Conservation (phyloP, 2,888 invertebrate species). For the Villa cingulata region DNA sequence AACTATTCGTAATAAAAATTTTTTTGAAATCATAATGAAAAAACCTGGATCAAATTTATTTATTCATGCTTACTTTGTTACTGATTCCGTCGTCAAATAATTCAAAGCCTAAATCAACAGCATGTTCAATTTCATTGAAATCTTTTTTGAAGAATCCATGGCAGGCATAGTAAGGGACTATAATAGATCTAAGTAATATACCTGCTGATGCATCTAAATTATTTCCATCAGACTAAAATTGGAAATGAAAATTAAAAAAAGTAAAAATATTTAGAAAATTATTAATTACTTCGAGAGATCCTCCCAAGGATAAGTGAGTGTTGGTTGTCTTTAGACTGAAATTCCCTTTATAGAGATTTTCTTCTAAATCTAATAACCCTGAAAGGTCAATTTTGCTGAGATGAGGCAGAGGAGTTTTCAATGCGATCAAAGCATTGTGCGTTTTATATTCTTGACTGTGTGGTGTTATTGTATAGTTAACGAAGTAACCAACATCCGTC, state of each 20-base stretch:
- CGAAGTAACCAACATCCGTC: slow-evolving; percentile 34
- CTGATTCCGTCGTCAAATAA: slow-evolving; percentile 42
- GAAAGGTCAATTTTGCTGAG: slow-evolving; percentile 38
- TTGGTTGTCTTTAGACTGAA: slow-evolving; percentile 39
- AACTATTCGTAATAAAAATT: slow-evolving; percentile 17
- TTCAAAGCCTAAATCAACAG: slow-evolving; percentile 48
- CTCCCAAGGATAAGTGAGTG: slow-evolving; percentile 39
- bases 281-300: slow-evolving; percentile 40
- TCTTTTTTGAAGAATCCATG: slow-evolving; percentile 54
- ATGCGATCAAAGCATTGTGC: slow-evolving; percentile 37
- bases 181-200: slow-evolving; percentile 47
- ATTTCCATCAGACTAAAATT: slow-evolving; percentile 44
- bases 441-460: slow-evolving; percentile 33
- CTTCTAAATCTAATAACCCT: slow-evolving; percentile 37
- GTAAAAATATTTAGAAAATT: neutral
- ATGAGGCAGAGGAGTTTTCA: slow-evolving; percentile 42
- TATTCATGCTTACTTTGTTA: slow-evolving; percentile 38
- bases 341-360: slow-evolving; percentile 39
- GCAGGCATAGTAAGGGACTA: slow-evolving; percentile 50
- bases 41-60: neutral
- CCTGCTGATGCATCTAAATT: slow-evolving; percentile 48
- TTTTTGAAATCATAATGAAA: neutral
- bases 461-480: slow-evolving; percentile 38
- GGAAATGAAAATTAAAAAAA: neutral
- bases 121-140: slow-evolving; percentile 49